These are phyloP conservation scores for Pygmarrhopalites habei DNA, from an alignment of 1,140 invertebrate genomes.

Conservation along the genomic window DNA sequence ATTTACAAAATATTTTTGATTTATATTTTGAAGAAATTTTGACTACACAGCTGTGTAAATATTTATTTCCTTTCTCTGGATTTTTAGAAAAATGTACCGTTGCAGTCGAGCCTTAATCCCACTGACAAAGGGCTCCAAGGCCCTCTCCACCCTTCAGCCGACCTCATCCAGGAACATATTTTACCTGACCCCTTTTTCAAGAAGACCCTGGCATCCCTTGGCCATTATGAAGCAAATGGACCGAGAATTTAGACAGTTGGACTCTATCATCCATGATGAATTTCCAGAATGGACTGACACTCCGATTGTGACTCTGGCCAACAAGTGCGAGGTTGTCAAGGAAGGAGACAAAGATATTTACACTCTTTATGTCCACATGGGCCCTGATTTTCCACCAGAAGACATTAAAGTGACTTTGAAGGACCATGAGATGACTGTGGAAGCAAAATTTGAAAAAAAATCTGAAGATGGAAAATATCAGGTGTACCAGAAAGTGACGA, in stretches of 20 bases:
- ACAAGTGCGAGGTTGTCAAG: not conserved
- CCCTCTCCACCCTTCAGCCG: not conserved
- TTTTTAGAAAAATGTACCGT: no score
- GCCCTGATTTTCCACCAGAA: conserved; percentile 40
- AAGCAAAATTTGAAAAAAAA: conserved; percentile 40
- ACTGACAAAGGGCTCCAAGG: no score
- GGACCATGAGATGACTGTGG: conserved; percentile 39
- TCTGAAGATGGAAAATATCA: conserved; percentile 39
- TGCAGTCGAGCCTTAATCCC: no score
- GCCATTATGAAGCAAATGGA: conserved; percentile 39
- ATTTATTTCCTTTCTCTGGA: no score
- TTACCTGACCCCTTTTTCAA: no score
- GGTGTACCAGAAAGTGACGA: conserved; percentile 43
- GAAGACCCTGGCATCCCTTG: no score
- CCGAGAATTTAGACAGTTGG: conserved; percentile 35
- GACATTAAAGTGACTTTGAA: conserved; percentile 42
- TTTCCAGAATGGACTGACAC: conserved; percentile 14
- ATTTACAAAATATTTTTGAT: no score
- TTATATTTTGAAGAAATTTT: no score
- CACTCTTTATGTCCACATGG: conserved; percentile 15
- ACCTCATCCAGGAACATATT: no score
- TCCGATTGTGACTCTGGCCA: not conserved
- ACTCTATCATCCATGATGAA: conserved; percentile 36
- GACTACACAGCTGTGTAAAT: no score
- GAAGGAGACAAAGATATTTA: conserved; percentile 21